Evolutionary conservation across 2,888 invertebrate genomes (phyloP).

Genomic region (Phrixothrix hirtus): DNA sequence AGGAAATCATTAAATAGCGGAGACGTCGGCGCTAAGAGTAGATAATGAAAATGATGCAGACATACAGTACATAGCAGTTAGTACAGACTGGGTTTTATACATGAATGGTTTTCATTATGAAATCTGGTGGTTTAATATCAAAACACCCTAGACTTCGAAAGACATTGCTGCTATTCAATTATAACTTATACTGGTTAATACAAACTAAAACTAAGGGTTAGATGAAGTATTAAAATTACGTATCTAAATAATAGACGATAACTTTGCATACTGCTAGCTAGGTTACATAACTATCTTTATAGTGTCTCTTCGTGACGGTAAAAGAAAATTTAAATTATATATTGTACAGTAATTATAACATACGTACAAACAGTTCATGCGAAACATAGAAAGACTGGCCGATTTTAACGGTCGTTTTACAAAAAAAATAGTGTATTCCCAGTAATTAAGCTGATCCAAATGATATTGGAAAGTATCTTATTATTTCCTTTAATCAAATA

Average conservation of each 20-base stretch:
- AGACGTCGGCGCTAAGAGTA: slow-evolving; percentile 9
- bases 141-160: slow-evolving; percentile 18
- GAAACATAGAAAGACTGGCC: background rate
- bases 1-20: slow-evolving; percentile 19
- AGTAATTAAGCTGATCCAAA: too few relatives aligned
- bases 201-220: slow-evolving; percentile 6
- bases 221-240: slow-evolving; percentile 5
- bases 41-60: slow-evolving; percentile 18
- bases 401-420: too few relatives aligned
- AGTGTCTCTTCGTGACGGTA: too few relatives aligned
- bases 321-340: too few relatives aligned
- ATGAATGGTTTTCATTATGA: slow-evolving; percentile 22
- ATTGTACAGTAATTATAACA: background rate
- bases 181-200: slow-evolving; percentile 17
- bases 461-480: too few relatives aligned
- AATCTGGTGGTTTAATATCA: slow-evolving; percentile 23
- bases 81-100: slow-evolving; percentile 20
- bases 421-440: too few relatives aligned
- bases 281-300: too few relatives aligned
- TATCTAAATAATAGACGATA: too few relatives aligned
- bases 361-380: background rate
- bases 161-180: slow-evolving; percentile 14
- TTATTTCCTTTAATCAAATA: too few relatives aligned
- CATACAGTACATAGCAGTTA: slow-evolving; percentile 17
- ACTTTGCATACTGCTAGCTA: too few relatives aligned